Percentiles rank a stretch among this genome's conserved stretches.
Conservation (phyloP, 2,797 vertebrate species). For the Sebastes taczanowskii region DNA sequence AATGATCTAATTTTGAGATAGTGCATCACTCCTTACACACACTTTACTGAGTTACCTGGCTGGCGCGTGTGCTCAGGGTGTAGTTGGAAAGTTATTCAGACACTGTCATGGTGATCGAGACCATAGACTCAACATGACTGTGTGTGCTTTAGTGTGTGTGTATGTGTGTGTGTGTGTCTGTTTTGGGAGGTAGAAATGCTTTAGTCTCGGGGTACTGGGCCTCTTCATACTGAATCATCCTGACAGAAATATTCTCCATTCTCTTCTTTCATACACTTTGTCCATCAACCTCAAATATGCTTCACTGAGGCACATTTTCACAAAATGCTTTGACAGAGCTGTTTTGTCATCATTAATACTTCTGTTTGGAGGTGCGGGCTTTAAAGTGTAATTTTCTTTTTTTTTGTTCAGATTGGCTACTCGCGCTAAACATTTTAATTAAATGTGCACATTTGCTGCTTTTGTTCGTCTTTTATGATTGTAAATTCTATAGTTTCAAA, state of each 20-base stretch:
- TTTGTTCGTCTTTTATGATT: background rate
- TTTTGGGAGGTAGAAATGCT: conserved; percentile 59
- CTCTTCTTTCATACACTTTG: conserved; percentile 30
- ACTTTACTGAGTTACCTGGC: conserved; percentile 20
- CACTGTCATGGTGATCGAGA: conserved; percentile 51
- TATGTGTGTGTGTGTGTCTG: conserved; percentile 27
- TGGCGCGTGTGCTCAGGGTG: conserved; percentile 9
- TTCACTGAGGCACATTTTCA: background rate
- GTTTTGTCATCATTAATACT: conserved; percentile 12
- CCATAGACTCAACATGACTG: conserved; percentile 63
- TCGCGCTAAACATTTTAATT: background rate
- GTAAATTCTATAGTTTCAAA: background rate
- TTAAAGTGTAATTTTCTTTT: background rate
- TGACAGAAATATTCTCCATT: conserved; percentile 44
- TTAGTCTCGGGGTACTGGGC: conserved; percentile 44
- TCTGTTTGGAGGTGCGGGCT: background rate
- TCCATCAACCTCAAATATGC: conserved; percentile 49
- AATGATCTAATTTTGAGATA: background rate
- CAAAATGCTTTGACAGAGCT: conserved; percentile 13
- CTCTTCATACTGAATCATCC: conserved; percentile 43
- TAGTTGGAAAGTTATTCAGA: conserved; percentile 49
- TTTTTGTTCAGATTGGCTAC: background rate
- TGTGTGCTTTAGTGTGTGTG: background rate
- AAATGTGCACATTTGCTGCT: background rate
- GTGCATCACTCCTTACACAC: background rate